Evolutionary conservation across 2,113 vertebrate species (phyloP), one percentile per base, ranked within the genome.

Genomic region (Chloropsis cyanopogon): DNA sequence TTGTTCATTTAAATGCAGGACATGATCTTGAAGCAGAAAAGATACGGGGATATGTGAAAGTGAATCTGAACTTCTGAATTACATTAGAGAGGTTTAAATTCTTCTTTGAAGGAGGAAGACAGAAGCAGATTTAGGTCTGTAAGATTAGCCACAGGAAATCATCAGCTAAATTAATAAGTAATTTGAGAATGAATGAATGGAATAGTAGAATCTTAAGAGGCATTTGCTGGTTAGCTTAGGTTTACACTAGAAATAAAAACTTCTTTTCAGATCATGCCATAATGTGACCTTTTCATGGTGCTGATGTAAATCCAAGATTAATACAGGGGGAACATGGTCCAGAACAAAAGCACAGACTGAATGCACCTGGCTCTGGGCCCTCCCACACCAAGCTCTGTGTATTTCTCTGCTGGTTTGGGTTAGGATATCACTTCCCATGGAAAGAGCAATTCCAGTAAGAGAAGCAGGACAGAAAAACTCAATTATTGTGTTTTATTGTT

Each of bases 111-210:
- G 90, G 86, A 75, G 90, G 88, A 82, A 79, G 88, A 83, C 91
- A 94, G 92, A 93, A 93, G 85, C 64, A 82, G 92, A 92, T 78
- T 93, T 76, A 81, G 64, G 91, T 91, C 91, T 97, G 75, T 83
- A 75, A 96, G 94, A 97, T 94, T 96, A 96, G 86, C 88, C 41
- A 91, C 66, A 94, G 88, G 92, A 97, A 97, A 92, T 89, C 44
- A 88, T 87, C 86, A 85, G 88, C 83, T 87, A 97, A 96, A 97
- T 96, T 96, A 90, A 87, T 90, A 93, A 96, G 89, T 86, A 78
- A 94, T 96, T 96, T 89, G 68, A 88, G 90, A 90, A 90, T 68
- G 77, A 85, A 70, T 80, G 37, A 95, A 89, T 53, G 54, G 68
- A 92, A 88, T 53, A 83, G 84, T n/a, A 86, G 78, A 93, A 44